phyloP scores from a whole-genome alignment of 2,888 invertebrate genomes.

The Microctonus brassicae region DNA sequence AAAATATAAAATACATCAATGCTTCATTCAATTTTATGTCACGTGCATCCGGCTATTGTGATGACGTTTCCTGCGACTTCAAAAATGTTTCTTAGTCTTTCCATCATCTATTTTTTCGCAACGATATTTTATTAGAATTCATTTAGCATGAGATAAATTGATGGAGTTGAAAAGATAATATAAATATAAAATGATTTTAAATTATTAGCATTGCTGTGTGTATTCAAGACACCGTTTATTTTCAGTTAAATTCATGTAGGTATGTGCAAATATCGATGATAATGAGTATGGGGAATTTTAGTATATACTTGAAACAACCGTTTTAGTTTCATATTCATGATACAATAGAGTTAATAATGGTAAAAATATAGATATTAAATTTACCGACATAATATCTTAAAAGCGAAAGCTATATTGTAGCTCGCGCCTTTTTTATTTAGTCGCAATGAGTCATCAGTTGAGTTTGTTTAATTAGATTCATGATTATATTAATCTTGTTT shows the following conservation, averaged over 20 bases:
- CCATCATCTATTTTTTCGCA: background rate
- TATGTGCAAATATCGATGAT: no score
- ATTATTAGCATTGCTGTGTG: no score
- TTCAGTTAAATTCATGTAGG: no score
- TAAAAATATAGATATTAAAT: background rate
- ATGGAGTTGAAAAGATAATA: background rate
- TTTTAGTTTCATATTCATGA: background rate
- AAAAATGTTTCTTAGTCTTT: constrained; percentile 7
- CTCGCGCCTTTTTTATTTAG: background rate
- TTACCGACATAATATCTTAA: background rate
- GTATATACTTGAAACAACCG: background rate
- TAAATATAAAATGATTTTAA: no score
- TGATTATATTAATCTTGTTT: background rate
- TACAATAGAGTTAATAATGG: background rate
- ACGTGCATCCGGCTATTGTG: constrained; percentile 33
- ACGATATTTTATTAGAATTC: background rate
- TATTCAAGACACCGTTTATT: no score
- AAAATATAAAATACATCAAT: background rate
- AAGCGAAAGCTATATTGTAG: constrained; percentile 5
- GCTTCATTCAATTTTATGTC: constrained; percentile 28
- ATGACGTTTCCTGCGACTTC: constrained; percentile 24
- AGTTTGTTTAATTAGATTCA: background rate
- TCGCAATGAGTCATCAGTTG: background rate
- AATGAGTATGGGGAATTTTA: no score
- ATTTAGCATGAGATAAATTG: constrained; percentile 1